A percentile compares a stretch with the other conserved stretches of the same genome.
These are phyloP conservation scores for Heterodera filipjevi DNA, from an alignment of 2,888 invertebrate species.

Conservation along the genomic window DNA sequence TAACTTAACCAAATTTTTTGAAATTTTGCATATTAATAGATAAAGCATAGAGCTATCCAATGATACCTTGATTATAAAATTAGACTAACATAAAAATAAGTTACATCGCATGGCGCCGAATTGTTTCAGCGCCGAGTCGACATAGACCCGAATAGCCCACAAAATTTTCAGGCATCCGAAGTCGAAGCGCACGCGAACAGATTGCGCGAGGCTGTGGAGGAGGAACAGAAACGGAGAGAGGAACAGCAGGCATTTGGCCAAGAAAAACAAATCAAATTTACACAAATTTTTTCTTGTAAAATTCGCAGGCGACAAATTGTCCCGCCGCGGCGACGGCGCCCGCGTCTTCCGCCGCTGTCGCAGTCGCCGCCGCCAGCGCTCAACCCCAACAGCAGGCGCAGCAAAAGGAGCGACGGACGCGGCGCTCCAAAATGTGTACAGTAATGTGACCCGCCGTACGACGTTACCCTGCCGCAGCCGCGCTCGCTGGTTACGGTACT, in stretches of 20 bases:
- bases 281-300: not conserved
- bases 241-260: not conserved
- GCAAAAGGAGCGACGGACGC: not conserved
- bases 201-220: not conserved
- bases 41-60: no score
- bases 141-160: no score
- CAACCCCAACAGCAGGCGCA: not conserved
- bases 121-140: no score
- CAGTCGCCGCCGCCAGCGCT: not conserved
- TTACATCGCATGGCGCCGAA: no score
- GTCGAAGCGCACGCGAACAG: not conserved
- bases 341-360: not conserved
- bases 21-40: no score
- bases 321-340: not conserved
- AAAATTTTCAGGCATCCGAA: not conserved
- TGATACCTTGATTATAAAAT: no score
- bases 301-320: not conserved
- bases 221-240: not conserved
- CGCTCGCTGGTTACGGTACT: not conserved
- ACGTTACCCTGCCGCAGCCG: no score
- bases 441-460: not conserved
- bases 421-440: conserved; percentile 9
- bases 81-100: no score
- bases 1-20: no score
- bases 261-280: not conserved